phyloP scores from a whole-genome alignment of 2,888 invertebrate species.

The Platynereis dumerilii region DNA sequence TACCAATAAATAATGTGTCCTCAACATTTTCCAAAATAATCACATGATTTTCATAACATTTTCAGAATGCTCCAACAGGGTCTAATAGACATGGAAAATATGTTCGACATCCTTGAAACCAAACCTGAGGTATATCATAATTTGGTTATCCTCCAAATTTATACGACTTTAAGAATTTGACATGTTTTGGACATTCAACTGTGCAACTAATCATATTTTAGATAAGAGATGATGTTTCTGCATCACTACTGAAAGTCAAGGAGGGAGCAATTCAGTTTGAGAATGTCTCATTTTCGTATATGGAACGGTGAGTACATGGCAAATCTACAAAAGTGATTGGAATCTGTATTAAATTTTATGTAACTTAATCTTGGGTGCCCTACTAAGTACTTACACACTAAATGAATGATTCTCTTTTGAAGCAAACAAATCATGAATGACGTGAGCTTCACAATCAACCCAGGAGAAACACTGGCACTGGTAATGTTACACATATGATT shows the following conservation, averaged over 20 bases:
- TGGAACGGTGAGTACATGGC: constrained; percentile 66
- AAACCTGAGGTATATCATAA: constrained; percentile 76
- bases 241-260: constrained; percentile 68
- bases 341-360: too few relatives aligned
- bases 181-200: background rate
- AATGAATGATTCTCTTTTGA: too few relatives aligned
- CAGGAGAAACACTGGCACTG: constrained; percentile 79
- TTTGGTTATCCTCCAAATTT: too few relatives aligned
- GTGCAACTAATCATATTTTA: constrained; percentile 9
- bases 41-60: too few relatives aligned
- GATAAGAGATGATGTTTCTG: constrained; percentile 69
- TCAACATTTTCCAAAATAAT: too few relatives aligned
- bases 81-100: constrained; percentile 97
- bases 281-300: constrained; percentile 87
- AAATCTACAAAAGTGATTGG: too few relatives aligned
- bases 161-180: constrained; percentile 72
- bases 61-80: constrained; percentile 89
- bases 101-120: constrained; percentile 90
- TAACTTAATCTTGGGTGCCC: too few relatives aligned
- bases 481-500: constrained; percentile 37
- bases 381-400: too few relatives aligned
- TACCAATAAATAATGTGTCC: background rate
- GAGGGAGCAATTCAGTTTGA: constrained; percentile 77
- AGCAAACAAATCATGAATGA: constrained; percentile 43
- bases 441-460: constrained; percentile 69